Percentiles rank a stretch among this genome's conserved stretches.
phyloP scores from a whole-genome alignment of 2,113 vertebrate species.

The Calyptomena viridis region DNA sequence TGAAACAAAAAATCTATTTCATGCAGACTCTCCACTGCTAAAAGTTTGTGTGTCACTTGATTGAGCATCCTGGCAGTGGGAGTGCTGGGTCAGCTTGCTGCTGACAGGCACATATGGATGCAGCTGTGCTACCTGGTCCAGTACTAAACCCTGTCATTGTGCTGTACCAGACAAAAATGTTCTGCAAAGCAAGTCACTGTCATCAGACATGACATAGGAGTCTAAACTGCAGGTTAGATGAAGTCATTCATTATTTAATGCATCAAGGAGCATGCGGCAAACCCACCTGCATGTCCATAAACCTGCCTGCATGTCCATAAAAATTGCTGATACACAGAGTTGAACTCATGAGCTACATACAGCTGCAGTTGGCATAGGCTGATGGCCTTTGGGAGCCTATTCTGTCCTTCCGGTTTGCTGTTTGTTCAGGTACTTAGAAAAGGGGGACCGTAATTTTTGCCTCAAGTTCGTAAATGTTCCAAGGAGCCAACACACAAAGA shows the following conservation, averaged over 20 bases:
- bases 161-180: not conserved
- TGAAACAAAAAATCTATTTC: not conserved
- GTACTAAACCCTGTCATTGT: not conserved
- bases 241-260: not conserved
- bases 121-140: not conserved
- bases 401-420: not conserved
- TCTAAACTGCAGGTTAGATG: not conserved
- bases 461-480: not conserved
- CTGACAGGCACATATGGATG: not conserved
- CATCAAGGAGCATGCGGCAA: not conserved
- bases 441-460: not conserved
- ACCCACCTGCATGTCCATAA: not conserved
- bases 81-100: not conserved
- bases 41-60: not conserved
- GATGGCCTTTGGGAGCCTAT: not conserved
- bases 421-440: not conserved
- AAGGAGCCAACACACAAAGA: not conserved
- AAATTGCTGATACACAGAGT: not conserved
- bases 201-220: not conserved
- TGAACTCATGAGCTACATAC: accelerated
- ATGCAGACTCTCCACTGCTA: not conserved
- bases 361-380: not conserved
- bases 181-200: not conserved
- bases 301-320: not conserved
- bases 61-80: not conserved